Evolutionary conservation across 64 coral and sea anemone genomes (phyloP), one percentile per base, ranked within the genome.

Genomic region (Stichodactyla mertensii): DNA sequence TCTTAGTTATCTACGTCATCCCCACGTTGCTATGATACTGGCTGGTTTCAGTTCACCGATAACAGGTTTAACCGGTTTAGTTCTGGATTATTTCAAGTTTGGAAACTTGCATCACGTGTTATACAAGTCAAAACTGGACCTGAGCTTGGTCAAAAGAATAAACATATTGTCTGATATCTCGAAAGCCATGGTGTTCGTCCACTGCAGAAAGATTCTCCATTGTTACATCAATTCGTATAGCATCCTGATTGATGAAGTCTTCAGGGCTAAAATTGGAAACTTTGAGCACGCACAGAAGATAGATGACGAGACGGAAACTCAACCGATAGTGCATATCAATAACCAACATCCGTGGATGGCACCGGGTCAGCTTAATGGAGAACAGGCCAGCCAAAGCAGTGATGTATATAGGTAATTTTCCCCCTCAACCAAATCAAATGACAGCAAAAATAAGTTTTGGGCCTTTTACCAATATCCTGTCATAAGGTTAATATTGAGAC

Each of bases 151-250:
- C 7, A 55, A 90, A 10, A 51, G 91, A 64, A 51, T 97, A 1
- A 45, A 19, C 24, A 53, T 93, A 12, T 52, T 93, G 5, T 15
- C 85, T 3, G 94, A 93, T 69, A 80, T 93, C 56, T 87, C 91
- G 14, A 87, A 97, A 52, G 94, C 87, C 54, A 92, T 97, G 91
- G 64, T 57, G 19, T 97, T 81, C 77, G 71, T 97, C 54, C 90
- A 97, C 66, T 62, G 9, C 24, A 78, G 61, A 31, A 79, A 77
- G 53, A 86, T 97, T 83, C 71, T 97, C 4, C 94, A 97, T 77
- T 89, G 94, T 52, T 97, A 89, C 23, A 78, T 97, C 14, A 97
- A 97, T 51, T 84, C 91, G 10, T 90, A 84, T 20, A 93, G 91
- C 16, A 86, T 97, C 5, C 52, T 93, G 27, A 55, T 97, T 45